phyloP scores from a whole-genome alignment of 2,113 vertebrate species.

The Sturnus vulgaris region DNA sequence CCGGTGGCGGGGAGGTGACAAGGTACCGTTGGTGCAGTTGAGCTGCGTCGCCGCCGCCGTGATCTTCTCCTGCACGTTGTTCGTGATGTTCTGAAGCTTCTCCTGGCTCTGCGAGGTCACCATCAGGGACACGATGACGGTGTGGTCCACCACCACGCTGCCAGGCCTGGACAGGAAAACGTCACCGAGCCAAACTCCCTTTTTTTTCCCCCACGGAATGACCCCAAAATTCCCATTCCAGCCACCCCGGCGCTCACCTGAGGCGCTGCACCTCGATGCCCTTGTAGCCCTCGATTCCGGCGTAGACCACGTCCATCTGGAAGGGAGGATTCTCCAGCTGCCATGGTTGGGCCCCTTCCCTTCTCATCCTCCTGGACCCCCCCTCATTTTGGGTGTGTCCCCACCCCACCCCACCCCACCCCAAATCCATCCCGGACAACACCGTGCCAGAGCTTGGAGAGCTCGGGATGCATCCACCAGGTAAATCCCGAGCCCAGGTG shows the following conservation, averaged over 20 bases:
- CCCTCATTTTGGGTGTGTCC: no score
- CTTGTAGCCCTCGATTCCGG: background rate
- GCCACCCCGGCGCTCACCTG: background rate
- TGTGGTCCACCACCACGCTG: slow-evolving; percentile 30
- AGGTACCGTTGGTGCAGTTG: background rate
- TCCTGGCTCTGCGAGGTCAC: background rate
- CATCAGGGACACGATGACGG: background rate
- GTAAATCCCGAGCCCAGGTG: accelerated
- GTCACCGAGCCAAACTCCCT: accelerated
- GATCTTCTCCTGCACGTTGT: background rate
- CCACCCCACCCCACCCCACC: no score
- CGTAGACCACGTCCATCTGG: slow-evolving; percentile 7
- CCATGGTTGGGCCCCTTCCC: background rate
- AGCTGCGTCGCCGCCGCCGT: accelerated
- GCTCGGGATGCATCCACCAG: background rate
- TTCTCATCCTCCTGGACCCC: background rate
- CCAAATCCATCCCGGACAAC: background rate
- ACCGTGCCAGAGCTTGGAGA: accelerated
- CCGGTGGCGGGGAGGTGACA: accelerated
- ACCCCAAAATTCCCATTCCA: accelerated
- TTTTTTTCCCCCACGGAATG: no score
- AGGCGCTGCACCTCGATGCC: background rate
- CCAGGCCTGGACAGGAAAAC: background rate
- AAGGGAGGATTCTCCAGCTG: background rate
- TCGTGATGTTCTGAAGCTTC: background rate